Evolutionary conservation across 1,140 invertebrate genomes (phyloP).

Genomic region (Nixonia krombeini): DNA sequence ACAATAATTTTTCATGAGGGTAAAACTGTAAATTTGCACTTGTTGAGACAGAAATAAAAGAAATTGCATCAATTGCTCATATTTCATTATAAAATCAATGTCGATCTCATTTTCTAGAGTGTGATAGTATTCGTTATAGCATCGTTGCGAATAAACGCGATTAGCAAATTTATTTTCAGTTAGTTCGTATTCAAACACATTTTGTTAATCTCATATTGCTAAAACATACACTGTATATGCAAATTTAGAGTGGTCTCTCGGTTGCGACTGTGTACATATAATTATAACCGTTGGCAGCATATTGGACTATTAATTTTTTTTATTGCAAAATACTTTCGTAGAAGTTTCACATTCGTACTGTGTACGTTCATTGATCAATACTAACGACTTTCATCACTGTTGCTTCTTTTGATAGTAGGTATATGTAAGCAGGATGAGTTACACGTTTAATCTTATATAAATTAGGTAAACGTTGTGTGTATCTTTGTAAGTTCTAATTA

Average conservation of each 20-base stretch:
- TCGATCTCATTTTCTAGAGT: constrained; percentile 67
- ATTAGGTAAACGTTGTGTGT: constrained; percentile 26
- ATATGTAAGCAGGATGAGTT: constrained; percentile 6
- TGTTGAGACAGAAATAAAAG: constrained; percentile 22
- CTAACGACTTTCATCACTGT: constrained; percentile 35
- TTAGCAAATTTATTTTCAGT: not conserved
- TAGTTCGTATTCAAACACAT: not conserved
- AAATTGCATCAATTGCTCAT: constrained; percentile 54
- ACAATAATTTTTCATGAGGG: constrained; percentile 30
- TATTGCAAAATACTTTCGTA: constrained; percentile 50
- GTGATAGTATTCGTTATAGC: constrained; percentile 47
- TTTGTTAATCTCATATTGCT: not conserved
- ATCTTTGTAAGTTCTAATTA: constrained; percentile 26
- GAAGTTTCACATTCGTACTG: constrained; percentile 50
- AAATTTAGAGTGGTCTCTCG: constrained; percentile 36
- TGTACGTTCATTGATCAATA: constrained; percentile 45
- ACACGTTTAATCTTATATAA: constrained; percentile 27
- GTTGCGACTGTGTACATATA: constrained; percentile 32
- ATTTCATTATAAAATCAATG: constrained; percentile 52
- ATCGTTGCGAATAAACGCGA: constrained; percentile 17
- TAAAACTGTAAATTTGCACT: constrained; percentile 14
- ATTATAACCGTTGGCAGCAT: constrained; percentile 42
- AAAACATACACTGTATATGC: constrained; percentile 6
- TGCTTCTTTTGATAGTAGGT: constrained; percentile 33
- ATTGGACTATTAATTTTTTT: constrained; percentile 46